Evolutionary conservation across 2,888 invertebrate species (phyloP), one percentile per base, ranked within the genome.

Genomic region (Brenthis ino): DNA sequence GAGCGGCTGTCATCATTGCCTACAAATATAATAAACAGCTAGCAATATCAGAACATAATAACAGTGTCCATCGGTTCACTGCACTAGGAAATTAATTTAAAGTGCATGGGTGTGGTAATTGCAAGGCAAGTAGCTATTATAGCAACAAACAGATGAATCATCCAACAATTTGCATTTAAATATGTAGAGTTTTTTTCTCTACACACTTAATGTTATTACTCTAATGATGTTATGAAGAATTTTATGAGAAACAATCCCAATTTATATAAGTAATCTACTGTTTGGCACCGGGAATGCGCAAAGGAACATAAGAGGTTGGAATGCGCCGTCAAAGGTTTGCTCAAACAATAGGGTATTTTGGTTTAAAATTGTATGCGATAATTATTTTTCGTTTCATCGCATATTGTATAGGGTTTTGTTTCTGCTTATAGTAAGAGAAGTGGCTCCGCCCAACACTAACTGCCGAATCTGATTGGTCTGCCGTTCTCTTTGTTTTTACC

Each of bases 21-120:
- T 70, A 72, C 61, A 65, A 69, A 75, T 70, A 70, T 73, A 67
- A 73, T 85, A 84, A 85, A 84, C 85, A 83, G 79, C 76, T 71
- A 80, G 82, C 79, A 83, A 84, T 86, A 86, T 85, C 82, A 79
- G 82, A 81, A 83, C 79, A 82, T 88, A 87, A 87, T 85, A 79
- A 82, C 75, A 70, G 69, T 72, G 84, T 83, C 79, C 74, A 80
- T 74, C 80, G 82, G 82, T 84, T 82, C 85, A 83, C 78, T 85
- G 84, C 84, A 82, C 85, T 85, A 81, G 82, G 82, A 84, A 88
- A 91, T 90, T 88, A 89, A 91, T 89, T 90, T 88, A 87, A 87
- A 89, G 85, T 88, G 86, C 85, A 87, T 87, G 83, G 85, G 85
- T 86, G 85, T 81, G 82, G 85, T 85, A 86, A 87, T 88, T 86